phyloP scores from a whole-genome alignment of 2,888 invertebrate species.

The Halocaridina rubra region DNA sequence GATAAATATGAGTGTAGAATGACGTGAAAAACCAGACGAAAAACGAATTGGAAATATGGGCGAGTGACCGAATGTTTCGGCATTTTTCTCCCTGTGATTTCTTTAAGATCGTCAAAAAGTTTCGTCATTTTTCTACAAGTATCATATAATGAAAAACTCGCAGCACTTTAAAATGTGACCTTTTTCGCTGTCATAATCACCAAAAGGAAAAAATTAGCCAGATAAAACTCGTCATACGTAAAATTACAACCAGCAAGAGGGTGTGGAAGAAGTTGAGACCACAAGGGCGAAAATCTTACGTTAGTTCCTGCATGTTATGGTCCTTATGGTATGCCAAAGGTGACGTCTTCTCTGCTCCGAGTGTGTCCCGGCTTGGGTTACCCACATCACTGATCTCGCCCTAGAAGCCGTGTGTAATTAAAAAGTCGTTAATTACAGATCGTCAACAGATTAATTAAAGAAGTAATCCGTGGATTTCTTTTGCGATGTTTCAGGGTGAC shows the following conservation, averaged over 20 bases:
- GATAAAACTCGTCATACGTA: constrained; percentile 53
- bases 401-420: constrained; percentile 57
- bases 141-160: constrained; percentile 49
- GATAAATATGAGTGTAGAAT: no score
- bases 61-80: background rate
- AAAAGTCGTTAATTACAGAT: constrained; percentile 63
- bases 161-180: constrained; percentile 50
- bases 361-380: constrained; percentile 19
- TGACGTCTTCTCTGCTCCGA: background rate
- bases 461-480: constrained; percentile 39
- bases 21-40: no score
- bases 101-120: background rate
- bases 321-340: background rate
- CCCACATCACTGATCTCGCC: constrained; percentile 48
- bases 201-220: constrained; percentile 53
- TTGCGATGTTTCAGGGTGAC: constrained; percentile 2
- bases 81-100: background rate
- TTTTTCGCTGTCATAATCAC: constrained; percentile 53
- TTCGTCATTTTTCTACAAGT: constrained; percentile 15
- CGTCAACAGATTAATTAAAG: constrained; percentile 64
- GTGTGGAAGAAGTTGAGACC: background rate
- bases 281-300: background rate
- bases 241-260: constrained; percentile 43
- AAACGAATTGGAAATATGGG: background rate
- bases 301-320: background rate